Evolutionary conservation across 2,797 vertebrate species (phyloP), one percentile per base, ranked within the genome.

Genomic region (Urophycis tenuis): DNA sequence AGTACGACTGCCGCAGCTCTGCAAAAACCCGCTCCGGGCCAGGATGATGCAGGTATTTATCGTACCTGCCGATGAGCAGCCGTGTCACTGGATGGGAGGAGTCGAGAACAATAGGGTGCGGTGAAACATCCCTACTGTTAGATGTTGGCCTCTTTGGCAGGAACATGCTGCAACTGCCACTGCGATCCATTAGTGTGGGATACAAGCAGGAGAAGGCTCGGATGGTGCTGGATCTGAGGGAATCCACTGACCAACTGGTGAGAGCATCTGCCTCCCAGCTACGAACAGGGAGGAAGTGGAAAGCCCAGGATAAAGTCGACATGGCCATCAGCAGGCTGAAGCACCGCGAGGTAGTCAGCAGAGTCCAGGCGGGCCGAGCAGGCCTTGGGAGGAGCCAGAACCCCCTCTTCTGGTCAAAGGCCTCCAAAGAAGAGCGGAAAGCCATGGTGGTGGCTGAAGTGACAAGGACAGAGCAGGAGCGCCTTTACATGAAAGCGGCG

Each of bases 31-130:
- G 30, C 15, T 81, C 34, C 34, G 34, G 34, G 34, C 34, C 34
- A 35, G 76, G 80, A 45, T 81, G 76, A 7, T 49, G n/a, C 5
- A 81, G 67, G 2, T 77, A 22, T 0, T 35, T 19, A 4, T 81
- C 78, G 1, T 71, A 74, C 22, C 75, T 73, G 29, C 80, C 71
- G 32, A 84, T 82, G 3, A 82, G 74, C 4, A 82, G 34, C 0
- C 5, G 3, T 0, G 74, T 78, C 0, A 74, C 45, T 25, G 31
- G 22, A 22, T 80, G 78, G 0, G 29, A 15, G 3, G 74, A 14
- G 10, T 81, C 80, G 3, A 82, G 64, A 25, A 80, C 77, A 35
- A 82, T 53, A 15, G 70, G 75, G 32, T 81, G 77, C 1, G 74
- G 0, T 0, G 33, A 5, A 0, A 1, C 12, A 7, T 25, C 17